Evolutionary conservation across 2,888 invertebrate species (phyloP).

Genomic region (Torymus tubicola): DNA sequence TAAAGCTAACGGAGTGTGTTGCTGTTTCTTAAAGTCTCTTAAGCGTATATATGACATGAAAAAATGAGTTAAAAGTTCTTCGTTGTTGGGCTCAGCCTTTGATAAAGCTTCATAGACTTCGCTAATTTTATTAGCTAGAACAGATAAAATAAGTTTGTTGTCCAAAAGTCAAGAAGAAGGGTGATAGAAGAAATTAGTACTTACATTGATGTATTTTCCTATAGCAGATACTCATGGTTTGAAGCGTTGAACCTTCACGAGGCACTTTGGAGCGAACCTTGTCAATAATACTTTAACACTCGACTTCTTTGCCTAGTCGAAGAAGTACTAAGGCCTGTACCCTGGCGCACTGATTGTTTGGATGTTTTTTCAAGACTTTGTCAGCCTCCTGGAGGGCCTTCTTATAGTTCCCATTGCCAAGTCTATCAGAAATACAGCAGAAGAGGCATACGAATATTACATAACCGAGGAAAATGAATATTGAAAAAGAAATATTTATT

Average conservation of each 20-base stretch:
- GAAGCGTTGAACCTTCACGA: constrained; percentile 94
- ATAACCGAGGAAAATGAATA: constrained; percentile 66
- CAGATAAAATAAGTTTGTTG: constrained; percentile 30
- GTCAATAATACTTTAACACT: constrained; percentile 87
- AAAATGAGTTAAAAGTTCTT: constrained; percentile 94
- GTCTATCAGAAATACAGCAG: constrained; percentile 84
- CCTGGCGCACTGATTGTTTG: constrained; percentile 91
- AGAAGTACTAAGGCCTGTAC: constrained; percentile 93
- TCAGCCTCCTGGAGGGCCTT: constrained; percentile 98
- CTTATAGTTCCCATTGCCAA: constrained; percentile 97
- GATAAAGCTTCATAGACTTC: constrained; percentile 92
- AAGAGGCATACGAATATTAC: constrained; percentile 67
- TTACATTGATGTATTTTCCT: constrained; percentile 94
- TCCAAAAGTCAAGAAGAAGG: neutral
- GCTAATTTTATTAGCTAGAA: constrained; percentile 91
- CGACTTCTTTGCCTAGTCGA: constrained; percentile 89
- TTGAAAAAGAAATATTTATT: no score
- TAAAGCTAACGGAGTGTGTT: constrained; percentile 91
- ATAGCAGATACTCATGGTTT: constrained; percentile 96
- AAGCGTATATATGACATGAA: constrained; percentile 97
- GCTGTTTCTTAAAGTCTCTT: constrained; percentile 93
- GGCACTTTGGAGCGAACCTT: constrained; percentile 88
- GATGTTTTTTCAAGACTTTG: constrained; percentile 95
- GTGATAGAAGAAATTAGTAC: constrained; percentile 68
- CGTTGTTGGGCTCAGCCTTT: constrained; percentile 90